phyloP scores from a whole-genome alignment of 2,797 vertebrate species.

The Myoxocephalus aenaeus region DNA sequence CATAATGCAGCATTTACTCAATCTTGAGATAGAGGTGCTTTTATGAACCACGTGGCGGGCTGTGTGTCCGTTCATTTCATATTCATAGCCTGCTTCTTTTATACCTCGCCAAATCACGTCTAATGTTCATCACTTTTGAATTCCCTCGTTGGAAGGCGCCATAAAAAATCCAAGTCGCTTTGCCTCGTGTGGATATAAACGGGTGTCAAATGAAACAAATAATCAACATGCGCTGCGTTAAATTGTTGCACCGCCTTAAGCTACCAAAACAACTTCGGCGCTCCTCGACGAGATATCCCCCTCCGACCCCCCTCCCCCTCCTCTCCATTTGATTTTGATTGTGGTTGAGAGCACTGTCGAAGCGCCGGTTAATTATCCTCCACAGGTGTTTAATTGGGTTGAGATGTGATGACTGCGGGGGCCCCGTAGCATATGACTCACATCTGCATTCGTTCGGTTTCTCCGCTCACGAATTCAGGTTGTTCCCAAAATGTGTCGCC shows the following conservation, averaged over 20 bases:
- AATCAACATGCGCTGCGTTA: too few species aligned
- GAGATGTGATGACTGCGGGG: background rate
- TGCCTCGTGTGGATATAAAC: background rate
- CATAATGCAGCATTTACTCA: background rate
- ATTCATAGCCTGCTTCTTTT: background rate
- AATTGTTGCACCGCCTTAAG: background rate
- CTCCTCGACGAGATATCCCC: background rate
- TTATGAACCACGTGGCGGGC: background rate
- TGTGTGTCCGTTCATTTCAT: background rate
- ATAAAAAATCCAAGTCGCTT: background rate
- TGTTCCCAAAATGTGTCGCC: background rate
- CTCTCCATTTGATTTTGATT: constrained; percentile 16
- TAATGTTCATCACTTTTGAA: constrained; percentile 1
- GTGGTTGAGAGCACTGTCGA: background rate
- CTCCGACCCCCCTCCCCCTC: too few species aligned
- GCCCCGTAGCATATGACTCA: background rate
- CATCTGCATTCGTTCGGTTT: constrained; percentile 8
- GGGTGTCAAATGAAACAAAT: background rate
- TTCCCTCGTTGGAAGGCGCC: background rate
- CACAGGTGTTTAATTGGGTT: constrained; percentile 16
- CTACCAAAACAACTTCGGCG: constrained; percentile 10
- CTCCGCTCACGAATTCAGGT: background rate
- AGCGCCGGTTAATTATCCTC: background rate
- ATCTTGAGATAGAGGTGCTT: background rate
- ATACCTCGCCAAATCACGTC: background rate